Evolutionary conservation across 2,888 invertebrate genomes (phyloP).

Genomic region (Abrostola triplasia): DNA sequence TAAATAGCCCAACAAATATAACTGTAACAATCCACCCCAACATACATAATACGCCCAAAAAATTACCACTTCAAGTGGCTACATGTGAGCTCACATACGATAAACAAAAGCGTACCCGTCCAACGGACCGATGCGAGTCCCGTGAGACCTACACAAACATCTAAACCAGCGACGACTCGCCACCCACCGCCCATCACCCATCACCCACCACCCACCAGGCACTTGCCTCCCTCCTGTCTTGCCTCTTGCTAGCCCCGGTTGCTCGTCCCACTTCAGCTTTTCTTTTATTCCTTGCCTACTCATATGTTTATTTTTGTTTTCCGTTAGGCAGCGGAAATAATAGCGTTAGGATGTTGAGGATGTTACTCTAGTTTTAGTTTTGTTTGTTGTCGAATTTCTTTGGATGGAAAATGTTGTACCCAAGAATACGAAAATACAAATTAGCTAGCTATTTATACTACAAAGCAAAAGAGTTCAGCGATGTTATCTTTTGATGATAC

Average conservation of each 20-base stretch:
- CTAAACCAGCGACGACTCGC: constrained; percentile 27
- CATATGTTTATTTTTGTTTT: constrained; percentile 88
- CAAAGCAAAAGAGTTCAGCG: no score
- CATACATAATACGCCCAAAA: constrained; percentile 39
- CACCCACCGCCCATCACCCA: constrained; percentile 45
- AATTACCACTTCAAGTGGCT: constrained; percentile 62
- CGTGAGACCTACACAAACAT: constrained; percentile 64
- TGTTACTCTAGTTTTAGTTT: constrained; percentile 39
- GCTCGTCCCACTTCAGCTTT: constrained; percentile 85
- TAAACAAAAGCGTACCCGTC: constrained; percentile 79
- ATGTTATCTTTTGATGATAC: no score
- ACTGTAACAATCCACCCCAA: constrained; percentile 4
- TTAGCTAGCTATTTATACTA: no score
- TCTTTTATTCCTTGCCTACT: constrained; percentile 86
- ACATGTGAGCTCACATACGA: constrained; percentile 74
- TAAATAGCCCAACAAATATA: constrained; percentile 15
- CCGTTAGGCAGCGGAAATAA: constrained; percentile 85
- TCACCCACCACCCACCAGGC: constrained; percentile 46
- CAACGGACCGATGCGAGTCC: constrained; percentile 64
- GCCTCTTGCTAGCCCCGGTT: constrained; percentile 73
- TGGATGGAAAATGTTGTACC: not conserved
- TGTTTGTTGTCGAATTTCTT: not conserved
- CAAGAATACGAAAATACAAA: not conserved
- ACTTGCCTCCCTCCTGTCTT: constrained; percentile 62
- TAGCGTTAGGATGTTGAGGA: constrained; percentile 74